Evolutionary conservation across 2,888 invertebrate species (phyloP).

Genomic region (Drosophila lutescens): DNA sequence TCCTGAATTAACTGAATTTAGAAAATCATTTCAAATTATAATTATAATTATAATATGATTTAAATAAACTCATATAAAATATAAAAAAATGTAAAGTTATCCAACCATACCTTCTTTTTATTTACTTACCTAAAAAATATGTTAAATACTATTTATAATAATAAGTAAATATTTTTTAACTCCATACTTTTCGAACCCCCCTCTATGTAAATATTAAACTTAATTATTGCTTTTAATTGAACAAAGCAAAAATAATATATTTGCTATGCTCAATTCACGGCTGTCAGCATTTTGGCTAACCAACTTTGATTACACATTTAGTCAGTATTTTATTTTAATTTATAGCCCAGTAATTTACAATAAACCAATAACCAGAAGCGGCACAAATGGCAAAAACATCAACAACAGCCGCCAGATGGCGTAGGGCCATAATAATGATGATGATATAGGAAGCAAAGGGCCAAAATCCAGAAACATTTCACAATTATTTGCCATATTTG

Average conservation of each 20-base stretch:
- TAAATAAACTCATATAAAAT: no score
- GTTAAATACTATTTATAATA: no score
- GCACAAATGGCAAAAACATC: constrained; percentile 39
- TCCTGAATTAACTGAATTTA: no score
- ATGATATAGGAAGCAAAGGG: constrained; percentile 12
- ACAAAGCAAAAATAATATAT: background rate
- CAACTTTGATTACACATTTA: constrained; percentile 71
- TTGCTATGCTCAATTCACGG: background rate
- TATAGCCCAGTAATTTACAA: constrained; percentile 69
- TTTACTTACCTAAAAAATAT: no score
- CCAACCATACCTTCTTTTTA: no score
- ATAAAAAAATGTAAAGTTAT: no score
- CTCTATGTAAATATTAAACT: background rate
- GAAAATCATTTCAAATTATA: no score
- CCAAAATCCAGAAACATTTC: constrained; percentile 55
- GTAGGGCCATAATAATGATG: constrained; percentile 4
- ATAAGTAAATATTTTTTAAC: no score
- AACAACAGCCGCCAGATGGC: constrained; percentile 34
- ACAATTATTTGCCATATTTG: constrained; percentile 76
- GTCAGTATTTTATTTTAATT: constrained; percentile 75
- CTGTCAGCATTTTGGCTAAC: constrained; percentile 34
- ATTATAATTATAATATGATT: no score
- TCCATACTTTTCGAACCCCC: no score
- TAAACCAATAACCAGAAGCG: constrained; percentile 49
- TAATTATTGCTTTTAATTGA: constrained; percentile 5